Conservation (phyloP, 1,140 invertebrate species). For the Solenopsis invicta region DNA sequence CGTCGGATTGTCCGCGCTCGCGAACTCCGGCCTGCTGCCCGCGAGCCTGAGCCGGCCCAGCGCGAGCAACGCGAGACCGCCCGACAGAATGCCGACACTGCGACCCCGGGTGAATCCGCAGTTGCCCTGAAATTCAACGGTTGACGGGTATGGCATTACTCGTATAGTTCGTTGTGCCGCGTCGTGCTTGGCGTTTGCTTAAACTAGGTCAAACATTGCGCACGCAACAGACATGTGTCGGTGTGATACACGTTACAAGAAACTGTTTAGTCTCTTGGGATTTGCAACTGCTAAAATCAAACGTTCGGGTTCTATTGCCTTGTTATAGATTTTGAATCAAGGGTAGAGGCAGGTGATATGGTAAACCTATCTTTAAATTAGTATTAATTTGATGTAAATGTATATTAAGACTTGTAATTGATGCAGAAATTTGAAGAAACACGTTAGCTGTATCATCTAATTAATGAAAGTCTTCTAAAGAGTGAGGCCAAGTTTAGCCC, state of each 20-base stretch:
- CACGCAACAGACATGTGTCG: background rate
- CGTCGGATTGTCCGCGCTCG: slow-evolving; percentile 96
- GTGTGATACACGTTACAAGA: background rate
- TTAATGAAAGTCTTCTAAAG: no score
- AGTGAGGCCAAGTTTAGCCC: no score
- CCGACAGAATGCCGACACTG: slow-evolving; percentile 82
- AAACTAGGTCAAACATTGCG: background rate
- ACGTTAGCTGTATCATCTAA: no score
- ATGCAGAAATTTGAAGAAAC: no score
- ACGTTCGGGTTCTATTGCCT: background rate
- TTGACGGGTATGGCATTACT: slow-evolving; percentile 31
- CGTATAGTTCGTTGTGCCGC: background rate
- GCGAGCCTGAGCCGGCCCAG: slow-evolving; percentile 84
- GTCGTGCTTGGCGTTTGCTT: background rate
- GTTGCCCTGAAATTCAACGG: slow-evolving; percentile 72
- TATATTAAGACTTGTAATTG: no score
- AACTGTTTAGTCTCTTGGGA: background rate
- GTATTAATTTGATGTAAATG: no score
- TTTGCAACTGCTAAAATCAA: background rate
- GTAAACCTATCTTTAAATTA: no score
- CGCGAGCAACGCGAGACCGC: slow-evolving; percentile 82
- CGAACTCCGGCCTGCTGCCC: slow-evolving; percentile 90
- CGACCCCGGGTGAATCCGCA: slow-evolving; percentile 75
- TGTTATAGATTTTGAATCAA: background rate
- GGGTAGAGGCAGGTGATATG: no score